Evolutionary conservation across 2,113 vertebrate species (phyloP).

Genomic region (Condylura cristata): DNA sequence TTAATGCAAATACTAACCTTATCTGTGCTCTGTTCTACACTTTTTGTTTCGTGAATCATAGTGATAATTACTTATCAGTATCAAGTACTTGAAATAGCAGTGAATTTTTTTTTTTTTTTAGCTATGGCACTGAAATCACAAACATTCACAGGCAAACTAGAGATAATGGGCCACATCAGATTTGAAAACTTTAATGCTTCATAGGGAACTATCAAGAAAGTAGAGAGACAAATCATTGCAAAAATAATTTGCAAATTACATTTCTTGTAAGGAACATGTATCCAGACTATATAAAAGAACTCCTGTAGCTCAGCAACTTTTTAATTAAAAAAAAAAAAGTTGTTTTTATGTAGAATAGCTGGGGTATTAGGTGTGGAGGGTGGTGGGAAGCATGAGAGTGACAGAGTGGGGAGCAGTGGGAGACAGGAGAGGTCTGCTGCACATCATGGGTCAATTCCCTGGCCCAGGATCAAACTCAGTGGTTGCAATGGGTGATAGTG

Average conservation of each 20-base stretch:
- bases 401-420: no score
- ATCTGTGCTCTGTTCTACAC: neutral
- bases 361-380: no score
- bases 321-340: no score
- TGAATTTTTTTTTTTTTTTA: neutral
- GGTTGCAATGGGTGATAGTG: no score
- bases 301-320: neutral
- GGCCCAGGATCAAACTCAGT: no score
- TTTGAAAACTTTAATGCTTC: neutral
- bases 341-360: no score
- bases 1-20: neutral
- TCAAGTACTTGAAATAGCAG: neutral
- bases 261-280: neutral
- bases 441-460: no score
- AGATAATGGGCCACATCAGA: neutral
- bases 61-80: neutral
- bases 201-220: neutral
- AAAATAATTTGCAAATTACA: neutral
- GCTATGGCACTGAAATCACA: neutral
- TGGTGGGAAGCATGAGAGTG: no score
- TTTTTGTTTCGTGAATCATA: neutral
- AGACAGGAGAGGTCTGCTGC: no score
- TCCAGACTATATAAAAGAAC: neutral
- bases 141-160: neutral
- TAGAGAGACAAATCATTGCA: neutral